Evolutionary conservation across 1,140 invertebrate genomes (phyloP).

Genomic region (Bicyclus anynana): DNA sequence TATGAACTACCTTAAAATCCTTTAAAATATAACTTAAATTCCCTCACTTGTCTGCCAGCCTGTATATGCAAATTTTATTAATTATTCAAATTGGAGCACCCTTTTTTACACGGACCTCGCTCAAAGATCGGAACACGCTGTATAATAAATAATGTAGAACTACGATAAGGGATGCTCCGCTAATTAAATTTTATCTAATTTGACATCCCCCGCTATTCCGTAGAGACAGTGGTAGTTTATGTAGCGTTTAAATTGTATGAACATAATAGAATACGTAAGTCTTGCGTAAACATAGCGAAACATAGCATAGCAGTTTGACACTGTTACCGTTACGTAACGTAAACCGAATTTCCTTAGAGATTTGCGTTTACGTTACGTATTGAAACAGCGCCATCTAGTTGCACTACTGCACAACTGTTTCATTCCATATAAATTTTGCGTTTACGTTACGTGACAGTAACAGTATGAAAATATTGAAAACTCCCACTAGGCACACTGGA

Average conservation of each 20-base stretch:
- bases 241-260: neutral
- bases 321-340: too few relatives aligned
- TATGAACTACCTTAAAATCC: neutral
- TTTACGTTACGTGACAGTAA: too few relatives aligned
- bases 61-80: slow-evolving; percentile 1
- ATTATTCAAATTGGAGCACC: slow-evolving; percentile 1
- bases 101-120: slow-evolving; percentile 3
- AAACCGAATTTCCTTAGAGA: too few relatives aligned
- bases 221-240: neutral
- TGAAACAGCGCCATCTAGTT: too few relatives aligned
- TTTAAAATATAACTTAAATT: neutral
- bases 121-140: neutral
- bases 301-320: too few relatives aligned
- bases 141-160: slow-evolving; percentile 2
- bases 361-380: too few relatives aligned
- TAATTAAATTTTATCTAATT: slow-evolving; percentile 7
- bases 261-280: too few relatives aligned
- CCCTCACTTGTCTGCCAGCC: neutral
- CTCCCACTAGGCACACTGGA: too few relatives aligned
- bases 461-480: too few relatives aligned
- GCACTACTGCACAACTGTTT: too few relatives aligned
- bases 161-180: neutral
- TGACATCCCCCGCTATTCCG: neutral
- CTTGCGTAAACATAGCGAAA: too few relatives aligned
- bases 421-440: too few relatives aligned